Evolutionary conservation across 2,113 vertebrate species (phyloP).

Genomic region (Raja brachyura): DNA sequence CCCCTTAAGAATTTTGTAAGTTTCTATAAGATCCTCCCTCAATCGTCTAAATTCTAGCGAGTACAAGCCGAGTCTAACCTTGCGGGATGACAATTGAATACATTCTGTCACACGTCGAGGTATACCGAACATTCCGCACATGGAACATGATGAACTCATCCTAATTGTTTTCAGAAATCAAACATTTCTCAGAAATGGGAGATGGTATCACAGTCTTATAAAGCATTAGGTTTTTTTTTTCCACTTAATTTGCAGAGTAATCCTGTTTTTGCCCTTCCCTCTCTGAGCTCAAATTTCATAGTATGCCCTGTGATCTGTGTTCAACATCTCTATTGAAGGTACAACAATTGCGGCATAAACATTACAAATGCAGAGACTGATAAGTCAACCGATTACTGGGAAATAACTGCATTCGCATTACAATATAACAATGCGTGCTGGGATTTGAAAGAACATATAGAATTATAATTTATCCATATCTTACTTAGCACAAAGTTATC

Average conservation of each 20-base stretch:
- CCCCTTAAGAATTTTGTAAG: too few species aligned
- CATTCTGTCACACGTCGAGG: too few species aligned
- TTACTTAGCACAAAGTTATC: conserved; percentile 8
- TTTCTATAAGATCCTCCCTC: too few species aligned
- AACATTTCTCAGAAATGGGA: not conserved
- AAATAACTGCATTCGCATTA: conserved; percentile 20
- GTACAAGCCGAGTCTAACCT: too few species aligned
- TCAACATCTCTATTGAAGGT: conserved; percentile 14
- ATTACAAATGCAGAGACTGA: conserved; percentile 3
- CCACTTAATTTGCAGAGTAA: not conserved
- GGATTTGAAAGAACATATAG: conserved; percentile 29
- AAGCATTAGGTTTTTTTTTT: not conserved
- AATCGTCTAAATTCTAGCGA: too few species aligned
- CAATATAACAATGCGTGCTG: not conserved
- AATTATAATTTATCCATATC: conserved; percentile 27
- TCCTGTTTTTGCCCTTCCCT: not conserved
- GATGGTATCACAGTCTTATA: conserved; percentile 25
- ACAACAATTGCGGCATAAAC: not conserved
- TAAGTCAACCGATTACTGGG: conserved; percentile 3
- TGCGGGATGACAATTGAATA: too few species aligned
- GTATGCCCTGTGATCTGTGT: not conserved
- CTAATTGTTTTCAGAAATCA: conserved; percentile 23
- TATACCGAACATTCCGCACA: not conserved
- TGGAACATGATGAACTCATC: not conserved
- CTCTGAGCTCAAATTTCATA: not conserved